These are phyloP conservation scores for Danionella dracula DNA, from an alignment of 2,797 vertebrate species.

Conservation along the genomic window DNA sequence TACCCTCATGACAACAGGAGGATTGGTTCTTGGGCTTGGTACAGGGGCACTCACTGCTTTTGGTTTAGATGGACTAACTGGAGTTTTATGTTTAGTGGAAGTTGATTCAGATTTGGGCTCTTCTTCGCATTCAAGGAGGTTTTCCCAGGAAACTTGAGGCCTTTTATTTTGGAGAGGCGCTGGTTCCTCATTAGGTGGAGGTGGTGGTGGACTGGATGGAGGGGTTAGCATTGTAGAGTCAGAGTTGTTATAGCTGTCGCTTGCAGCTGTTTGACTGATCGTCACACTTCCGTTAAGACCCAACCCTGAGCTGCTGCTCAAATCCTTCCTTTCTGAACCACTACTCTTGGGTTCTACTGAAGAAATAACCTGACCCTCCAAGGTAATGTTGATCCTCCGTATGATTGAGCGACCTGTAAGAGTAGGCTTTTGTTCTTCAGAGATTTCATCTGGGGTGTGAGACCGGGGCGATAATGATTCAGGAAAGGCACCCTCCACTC, in stretches of 20 bases:
- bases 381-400: slow-evolving; percentile 75
- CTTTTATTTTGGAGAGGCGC: slow-evolving; percentile 77
- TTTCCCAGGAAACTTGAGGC: slow-evolving; percentile 72
- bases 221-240: slow-evolving; percentile 94
- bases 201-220: slow-evolving; percentile 91
- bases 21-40: slow-evolving; percentile 24
- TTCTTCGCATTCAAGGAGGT: slow-evolving; percentile 55
- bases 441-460: slow-evolving; percentile 52
- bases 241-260: slow-evolving; percentile 83
- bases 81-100: slow-evolving; percentile 45
- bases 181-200: slow-evolving; percentile 86
- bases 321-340: slow-evolving; percentile 71
- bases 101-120: slow-evolving; percentile 42
- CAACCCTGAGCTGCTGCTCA: slow-evolving; percentile 88
- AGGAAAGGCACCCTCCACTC: slow-evolving; percentile 58
- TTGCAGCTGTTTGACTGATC: slow-evolving; percentile 77
- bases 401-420: slow-evolving; percentile 69
- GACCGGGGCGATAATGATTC: slow-evolving; percentile 62
- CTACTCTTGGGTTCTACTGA: slow-evolving; percentile 70
- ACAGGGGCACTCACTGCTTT: slow-evolving; percentile 46
- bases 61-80: slow-evolving; percentile 50
- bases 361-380: slow-evolving; percentile 76
- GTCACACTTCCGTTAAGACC: slow-evolving; percentile 84
- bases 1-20: slow-evolving; percentile 62
- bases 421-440: slow-evolving; percentile 68